Evolutionary conservation across 2,888 invertebrate species (phyloP).

Genomic region (Diogma glabrata): DNA sequence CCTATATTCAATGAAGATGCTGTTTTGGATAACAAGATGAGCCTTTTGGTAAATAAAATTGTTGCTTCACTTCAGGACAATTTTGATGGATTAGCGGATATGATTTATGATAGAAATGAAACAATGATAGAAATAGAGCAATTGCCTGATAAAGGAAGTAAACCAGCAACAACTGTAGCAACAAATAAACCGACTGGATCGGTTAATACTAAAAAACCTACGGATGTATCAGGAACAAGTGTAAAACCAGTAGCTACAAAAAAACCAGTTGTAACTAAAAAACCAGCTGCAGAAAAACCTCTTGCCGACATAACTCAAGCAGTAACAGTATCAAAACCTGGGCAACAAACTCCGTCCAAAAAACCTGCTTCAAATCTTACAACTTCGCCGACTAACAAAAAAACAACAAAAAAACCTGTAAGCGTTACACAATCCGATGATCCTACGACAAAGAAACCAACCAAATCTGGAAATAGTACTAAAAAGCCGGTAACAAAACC

Average conservation of each 20-base stretch:
- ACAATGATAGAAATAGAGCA: constrained; percentile 20
- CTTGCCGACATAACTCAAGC: constrained; percentile 29
- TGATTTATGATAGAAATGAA: constrained; percentile 47
- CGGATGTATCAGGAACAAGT: constrained; percentile 27
- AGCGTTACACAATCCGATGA: not conserved
- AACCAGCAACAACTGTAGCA: constrained; percentile 18
- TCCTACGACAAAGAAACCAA: not conserved
- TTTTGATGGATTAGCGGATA: constrained; percentile 67
- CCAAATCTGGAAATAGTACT: not conserved
- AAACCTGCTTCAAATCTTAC: not conserved
- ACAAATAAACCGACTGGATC: constrained; percentile 13
- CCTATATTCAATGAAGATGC: constrained; percentile 67
- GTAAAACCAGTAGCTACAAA: constrained; percentile 29
- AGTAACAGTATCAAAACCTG: constrained; percentile 25
- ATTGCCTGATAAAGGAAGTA: constrained; percentile 5
- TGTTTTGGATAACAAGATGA: constrained; percentile 65
- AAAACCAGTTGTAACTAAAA: constrained; percentile 27
- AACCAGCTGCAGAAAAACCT: constrained; percentile 20
- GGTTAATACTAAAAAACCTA: constrained; percentile 17
- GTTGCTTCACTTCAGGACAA: constrained; percentile 74
- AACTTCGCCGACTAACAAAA: not conserved
- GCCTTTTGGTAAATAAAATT: constrained; percentile 69
- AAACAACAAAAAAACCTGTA: not conserved
- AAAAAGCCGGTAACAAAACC: constrained; percentile 23
- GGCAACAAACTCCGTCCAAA: constrained; percentile 31